Conservation (phyloP, 2,888 invertebrate species). For the Zygothrica quintamaculata region DNA sequence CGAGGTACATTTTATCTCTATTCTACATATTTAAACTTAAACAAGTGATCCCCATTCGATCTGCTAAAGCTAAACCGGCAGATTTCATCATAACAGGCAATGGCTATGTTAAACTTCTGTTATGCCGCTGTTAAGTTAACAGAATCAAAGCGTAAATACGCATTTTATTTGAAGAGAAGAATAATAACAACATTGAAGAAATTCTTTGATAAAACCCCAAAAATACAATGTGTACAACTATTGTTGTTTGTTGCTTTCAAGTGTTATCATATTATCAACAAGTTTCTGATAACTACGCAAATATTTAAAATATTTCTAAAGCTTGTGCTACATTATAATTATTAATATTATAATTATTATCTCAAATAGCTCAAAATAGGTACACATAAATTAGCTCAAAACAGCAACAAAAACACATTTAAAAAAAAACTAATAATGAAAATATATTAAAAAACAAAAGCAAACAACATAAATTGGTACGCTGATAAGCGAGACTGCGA, state of each 20-base stretch:
- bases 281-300: constrained; percentile 43
- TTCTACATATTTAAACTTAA: no score
- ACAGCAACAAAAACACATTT: constrained; percentile 2
- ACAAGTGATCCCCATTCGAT: no score
- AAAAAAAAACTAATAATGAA: constrained; percentile 2
- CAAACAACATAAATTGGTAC: constrained; percentile 34
- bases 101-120: background rate
- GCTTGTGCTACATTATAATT: constrained; percentile 17
- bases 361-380: constrained; percentile 27
- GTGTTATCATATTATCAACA: constrained; percentile 12
- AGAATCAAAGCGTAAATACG: background rate
- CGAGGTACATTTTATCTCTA: no score
- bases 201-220: no score
- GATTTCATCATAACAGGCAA: background rate
- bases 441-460: constrained; percentile 1
- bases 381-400: constrained; percentile 12
- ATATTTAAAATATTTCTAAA: constrained; percentile 50
- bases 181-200: background rate
- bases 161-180: background rate
- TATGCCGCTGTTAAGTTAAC: background rate
- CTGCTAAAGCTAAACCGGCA: no score
- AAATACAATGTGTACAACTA: no score
- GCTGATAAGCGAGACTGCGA: constrained; percentile 43
- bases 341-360: constrained; percentile 48
- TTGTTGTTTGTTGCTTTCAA: no score